A percentile compares a stretch with the other conserved stretches of the same genome.
Conservation (phyloP, 2,797 vertebrate genomes). For the Pangasius krempfi region DNA sequence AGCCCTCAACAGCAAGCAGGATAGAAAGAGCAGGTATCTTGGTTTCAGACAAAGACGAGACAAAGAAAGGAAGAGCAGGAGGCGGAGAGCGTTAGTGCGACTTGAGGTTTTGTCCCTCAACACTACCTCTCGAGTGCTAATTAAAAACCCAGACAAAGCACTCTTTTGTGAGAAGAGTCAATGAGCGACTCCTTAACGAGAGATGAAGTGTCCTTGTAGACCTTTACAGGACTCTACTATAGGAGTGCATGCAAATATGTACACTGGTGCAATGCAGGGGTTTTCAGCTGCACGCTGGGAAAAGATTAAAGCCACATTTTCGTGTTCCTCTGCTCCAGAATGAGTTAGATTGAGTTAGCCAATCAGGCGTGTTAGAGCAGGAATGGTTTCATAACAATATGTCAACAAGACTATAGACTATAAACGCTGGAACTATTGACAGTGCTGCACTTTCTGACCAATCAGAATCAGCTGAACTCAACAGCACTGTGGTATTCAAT, state of each 20-base stretch:
- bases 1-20: conserved; percentile 20
- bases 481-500: not conserved
- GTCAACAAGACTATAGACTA: not conserved
- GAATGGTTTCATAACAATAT: not conserved
- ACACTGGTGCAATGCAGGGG: conserved; percentile 3
- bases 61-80: conserved; percentile 33
- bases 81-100: conserved; percentile 11
- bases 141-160: conserved; percentile 30
- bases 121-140: not conserved
- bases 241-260: conserved; percentile 9
- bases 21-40: conserved; percentile 43
- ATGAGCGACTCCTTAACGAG: not conserved
- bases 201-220: conserved; percentile 3
- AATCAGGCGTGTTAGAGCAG: not conserved
- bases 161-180: conserved; percentile 21
- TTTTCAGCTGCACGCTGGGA: not conserved
- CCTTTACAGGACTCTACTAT: not conserved
- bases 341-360: not conserved
- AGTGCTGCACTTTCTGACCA: not conserved
- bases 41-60: conserved; percentile 43
- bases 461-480: not conserved
- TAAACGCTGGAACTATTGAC: not conserved
- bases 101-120: conserved; percentile 1
- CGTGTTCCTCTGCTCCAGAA: not conserved
- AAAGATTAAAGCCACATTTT: not conserved